Evolutionary conservation across 2,888 invertebrate species (phyloP), one percentile per base, ranked within the genome.

Genomic region (Agonopterix subpropinquella): DNA sequence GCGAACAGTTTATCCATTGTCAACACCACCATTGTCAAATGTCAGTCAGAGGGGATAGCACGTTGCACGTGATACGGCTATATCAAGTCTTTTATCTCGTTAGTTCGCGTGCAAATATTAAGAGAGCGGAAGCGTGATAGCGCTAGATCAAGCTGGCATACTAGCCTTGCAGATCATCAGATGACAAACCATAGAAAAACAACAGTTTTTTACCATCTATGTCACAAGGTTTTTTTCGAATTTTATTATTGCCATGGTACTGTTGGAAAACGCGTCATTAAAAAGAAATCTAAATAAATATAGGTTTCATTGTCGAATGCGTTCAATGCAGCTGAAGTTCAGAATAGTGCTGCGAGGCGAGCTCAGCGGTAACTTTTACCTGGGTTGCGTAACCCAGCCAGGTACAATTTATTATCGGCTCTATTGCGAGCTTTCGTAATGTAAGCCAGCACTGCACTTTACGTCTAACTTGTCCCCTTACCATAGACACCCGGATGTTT

Each of bases 361-460:
- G n/a, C n/a, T n/a, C n/a, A n/a, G 70, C 71, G 78, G 79, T 78
- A 74, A 87, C 86, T 86, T 87, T 87, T 87, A 87, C 86, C 79
- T 73, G 71, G 58, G 62, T 86, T 85, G 78, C 79, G 80, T 81
- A 87, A 87, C 61, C 54, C 59, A 64, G 74, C 76, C 82, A 78
- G 76, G 74, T 70, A 82, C 81, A 80, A 82, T 85, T 87, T 86
- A 84, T 79, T 83, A 83, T 82, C 72, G 79, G 69, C 77, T 75
- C 64, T 75, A 79, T 72, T 73, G 72, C 75, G 65, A 83, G 80
- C 82, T 87, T 86, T 87, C 87, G 86, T 80, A 86, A 87, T 78
- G 62, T 77, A 65, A 76, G 77, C 73, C 73, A 77, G 68, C 59
- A 66, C 67, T 63, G 58, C 56, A 65, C 59, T 72, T 69, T 66